These are phyloP conservation scores for Pantala flavescens DNA, from an alignment of 1,140 invertebrate species.

Conservation along the genomic window DNA sequence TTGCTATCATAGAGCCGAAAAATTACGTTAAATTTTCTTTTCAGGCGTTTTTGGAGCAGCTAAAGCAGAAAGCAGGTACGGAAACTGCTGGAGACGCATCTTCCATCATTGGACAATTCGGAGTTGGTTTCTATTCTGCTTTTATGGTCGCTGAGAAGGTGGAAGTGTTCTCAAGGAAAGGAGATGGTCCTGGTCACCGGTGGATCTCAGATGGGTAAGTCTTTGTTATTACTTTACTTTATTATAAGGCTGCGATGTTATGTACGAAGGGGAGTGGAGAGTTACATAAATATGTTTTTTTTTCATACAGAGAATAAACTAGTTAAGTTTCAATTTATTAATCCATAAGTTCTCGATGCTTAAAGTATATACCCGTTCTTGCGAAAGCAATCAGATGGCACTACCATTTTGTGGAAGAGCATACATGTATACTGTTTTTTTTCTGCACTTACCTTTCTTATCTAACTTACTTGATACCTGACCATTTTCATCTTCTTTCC, in stretches of 20 bases:
- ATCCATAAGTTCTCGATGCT: too few species aligned
- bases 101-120: slow-evolving; percentile 96
- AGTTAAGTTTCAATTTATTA: too few species aligned
- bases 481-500: too few species aligned
- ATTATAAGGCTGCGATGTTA: background rate
- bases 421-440: too few species aligned
- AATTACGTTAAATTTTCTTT: background rate
- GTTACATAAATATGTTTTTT: slow-evolving; percentile 1
- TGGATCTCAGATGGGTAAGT: slow-evolving; percentile 83
- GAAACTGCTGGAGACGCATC: slow-evolving; percentile 42
- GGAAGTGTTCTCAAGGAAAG: slow-evolving; percentile 73
- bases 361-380: too few species aligned
- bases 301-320: too few species aligned
- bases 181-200: slow-evolving; percentile 53
- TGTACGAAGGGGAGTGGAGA: background rate
- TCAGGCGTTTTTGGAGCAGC: slow-evolving; percentile 70
- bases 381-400: too few species aligned
- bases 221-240: too few species aligned
- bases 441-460: too few species aligned
- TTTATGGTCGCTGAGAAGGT: slow-evolving; percentile 96
- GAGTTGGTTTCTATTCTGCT: slow-evolving; percentile 94
- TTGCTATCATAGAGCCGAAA: too few species aligned
- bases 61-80: slow-evolving; percentile 56
- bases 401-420: too few species aligned
- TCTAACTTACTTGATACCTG: too few species aligned